Conservation (phyloP, 2,113 vertebrate species). For the Nibea coibor region DNA sequence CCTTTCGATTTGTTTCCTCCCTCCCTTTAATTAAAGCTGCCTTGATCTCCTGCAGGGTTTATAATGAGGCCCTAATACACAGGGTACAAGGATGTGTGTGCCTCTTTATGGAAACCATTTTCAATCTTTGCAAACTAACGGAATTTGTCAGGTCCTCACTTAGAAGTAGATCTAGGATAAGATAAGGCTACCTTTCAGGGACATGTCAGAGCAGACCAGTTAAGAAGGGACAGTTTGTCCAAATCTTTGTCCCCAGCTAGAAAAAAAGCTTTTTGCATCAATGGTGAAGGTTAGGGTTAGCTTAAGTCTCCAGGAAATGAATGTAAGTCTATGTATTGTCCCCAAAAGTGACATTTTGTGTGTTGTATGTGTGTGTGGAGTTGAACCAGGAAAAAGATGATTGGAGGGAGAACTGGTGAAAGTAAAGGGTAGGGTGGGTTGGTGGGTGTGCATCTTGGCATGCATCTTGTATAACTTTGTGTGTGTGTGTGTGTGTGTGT, state of each 20-base stretch:
- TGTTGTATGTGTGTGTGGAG: not conserved
- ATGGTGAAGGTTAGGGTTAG: too few relatives aligned
- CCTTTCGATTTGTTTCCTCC: not conserved
- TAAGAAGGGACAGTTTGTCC: too few relatives aligned
- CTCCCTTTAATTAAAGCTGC: slow-evolving; percentile 29
- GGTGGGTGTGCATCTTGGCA: slow-evolving; percentile 22
- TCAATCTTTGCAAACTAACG: not conserved
- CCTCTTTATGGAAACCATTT: not conserved
- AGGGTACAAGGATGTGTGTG: not conserved
- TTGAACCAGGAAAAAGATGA: not conserved
- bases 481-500: too few relatives aligned
- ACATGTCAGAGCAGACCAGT: too few relatives aligned
- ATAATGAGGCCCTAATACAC: slow-evolving; percentile 33
- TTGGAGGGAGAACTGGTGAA: too few relatives aligned
- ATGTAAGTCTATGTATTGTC: too few relatives aligned
- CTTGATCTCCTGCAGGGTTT: slow-evolving; percentile 31
- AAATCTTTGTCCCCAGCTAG: too few relatives aligned
- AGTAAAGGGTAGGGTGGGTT: too few relatives aligned
- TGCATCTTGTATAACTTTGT: slow-evolving; percentile 61
- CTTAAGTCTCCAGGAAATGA: too few relatives aligned
- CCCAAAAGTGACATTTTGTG: too few relatives aligned
- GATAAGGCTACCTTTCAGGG: not conserved
- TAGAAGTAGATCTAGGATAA: not conserved
- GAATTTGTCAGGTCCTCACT: too few relatives aligned
- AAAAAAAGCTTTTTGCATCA: too few relatives aligned